A percentile compares a stretch with the other conserved stretches of the same genome.
Evolutionary conservation across 2,888 invertebrate species (phyloP).

Genomic region (Microchrysa polita): DNA sequence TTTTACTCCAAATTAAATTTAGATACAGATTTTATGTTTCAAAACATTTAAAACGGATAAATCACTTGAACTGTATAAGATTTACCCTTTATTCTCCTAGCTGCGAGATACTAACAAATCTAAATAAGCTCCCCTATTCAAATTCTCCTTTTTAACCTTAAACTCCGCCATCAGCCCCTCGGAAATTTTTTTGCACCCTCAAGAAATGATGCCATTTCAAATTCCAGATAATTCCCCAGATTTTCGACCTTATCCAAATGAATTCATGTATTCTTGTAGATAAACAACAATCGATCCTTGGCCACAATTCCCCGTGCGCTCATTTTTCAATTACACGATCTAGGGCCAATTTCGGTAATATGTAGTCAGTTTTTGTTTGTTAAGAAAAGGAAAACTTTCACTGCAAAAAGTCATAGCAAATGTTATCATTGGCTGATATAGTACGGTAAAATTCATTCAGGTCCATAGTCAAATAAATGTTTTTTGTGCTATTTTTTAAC

Average conservation of each 20-base stretch:
- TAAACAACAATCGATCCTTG: slow-evolving; percentile 79
- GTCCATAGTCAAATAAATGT: no score
- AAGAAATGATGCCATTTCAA: slow-evolving; percentile 70
- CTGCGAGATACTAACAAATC: slow-evolving; percentile 58
- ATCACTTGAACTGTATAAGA: no score
- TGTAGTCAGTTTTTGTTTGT: no score
- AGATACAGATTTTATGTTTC: no score
- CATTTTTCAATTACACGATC: slow-evolving; percentile 70
- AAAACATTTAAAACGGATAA: no score
- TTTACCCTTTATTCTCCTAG: not conserved
- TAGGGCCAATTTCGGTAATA: slow-evolving; percentile 66
- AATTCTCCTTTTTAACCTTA: slow-evolving; percentile 64
- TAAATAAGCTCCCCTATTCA: slow-evolving; percentile 70
- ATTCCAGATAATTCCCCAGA: slow-evolving; percentile 73
- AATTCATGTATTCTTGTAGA: slow-evolving; percentile 83
- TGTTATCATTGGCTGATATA: no score
- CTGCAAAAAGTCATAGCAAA: no score
- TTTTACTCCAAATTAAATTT: no score
- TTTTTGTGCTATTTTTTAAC: no score
- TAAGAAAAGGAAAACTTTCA: no score
- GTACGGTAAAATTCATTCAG: no score
- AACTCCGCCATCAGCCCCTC: slow-evolving; percentile 67
- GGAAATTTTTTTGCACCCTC: slow-evolving; percentile 68
- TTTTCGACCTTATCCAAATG: slow-evolving; percentile 85
- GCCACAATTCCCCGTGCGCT: slow-evolving; percentile 76